These are phyloP conservation scores for human (Homo sapiens) DNA, from an alignment of 2,113 vertebrate genomes.

Conservation along the genomic window GRCh38 chr17:46429001-46429500, in stretches of 20 bases:
- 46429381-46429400: background rate
- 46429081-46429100: background rate
- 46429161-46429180: background rate
- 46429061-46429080: background rate
- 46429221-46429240: background rate
- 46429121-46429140: constrained; percentile 34
- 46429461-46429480: background rate
- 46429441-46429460: background rate
- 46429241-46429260: background rate
- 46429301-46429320: background rate
- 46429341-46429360: background rate
- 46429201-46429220: background rate
- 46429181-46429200: background rate
- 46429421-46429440: background rate
- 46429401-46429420: background rate
- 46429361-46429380: background rate
- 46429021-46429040: constrained; percentile 18
- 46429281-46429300: background rate
- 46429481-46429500: background rate
- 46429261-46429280: background rate
- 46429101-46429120: background rate
- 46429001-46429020: background rate
- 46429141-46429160: background rate
- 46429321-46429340: background rate
- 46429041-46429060: background rate